Conservation (phyloP, 2,797 vertebrate species). For the Picus viridis region DNA sequence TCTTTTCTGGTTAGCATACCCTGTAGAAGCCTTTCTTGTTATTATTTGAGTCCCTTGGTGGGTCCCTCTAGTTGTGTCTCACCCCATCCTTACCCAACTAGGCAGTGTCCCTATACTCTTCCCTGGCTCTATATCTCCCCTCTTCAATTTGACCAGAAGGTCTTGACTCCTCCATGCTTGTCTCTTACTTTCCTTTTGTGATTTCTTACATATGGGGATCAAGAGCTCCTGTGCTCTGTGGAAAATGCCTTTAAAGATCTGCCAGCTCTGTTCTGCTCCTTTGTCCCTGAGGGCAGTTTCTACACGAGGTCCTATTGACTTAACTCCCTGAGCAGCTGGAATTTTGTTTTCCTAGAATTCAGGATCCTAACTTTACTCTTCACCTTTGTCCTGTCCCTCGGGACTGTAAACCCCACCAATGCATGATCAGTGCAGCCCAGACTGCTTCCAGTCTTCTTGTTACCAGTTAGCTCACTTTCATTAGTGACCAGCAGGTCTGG, state of each 20-base stretch:
- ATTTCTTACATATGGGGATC: not conserved
- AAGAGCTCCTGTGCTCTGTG: not conserved
- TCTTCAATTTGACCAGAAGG: not conserved
- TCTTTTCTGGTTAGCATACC: too few relatives aligned
- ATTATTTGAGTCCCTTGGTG: not conserved
- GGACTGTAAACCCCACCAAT: not conserved
- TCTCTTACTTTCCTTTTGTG: not conserved
- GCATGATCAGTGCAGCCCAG: not conserved
- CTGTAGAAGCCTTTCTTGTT: not conserved
- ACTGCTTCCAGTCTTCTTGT: not conserved
- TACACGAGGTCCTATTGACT: too few relatives aligned
- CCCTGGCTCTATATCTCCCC: too few relatives aligned
- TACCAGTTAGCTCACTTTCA: rapidly evolving
- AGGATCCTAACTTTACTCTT: too few relatives aligned
- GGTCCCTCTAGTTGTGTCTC: not conserved
- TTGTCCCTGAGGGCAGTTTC: not conserved
- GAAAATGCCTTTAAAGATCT: not conserved
- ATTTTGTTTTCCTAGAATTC: too few relatives aligned
- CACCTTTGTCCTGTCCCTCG: not conserved
- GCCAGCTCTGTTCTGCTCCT: not conserved
- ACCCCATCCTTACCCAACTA: too few relatives aligned
- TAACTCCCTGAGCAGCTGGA: too few relatives aligned
- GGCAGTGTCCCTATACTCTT: too few relatives aligned
- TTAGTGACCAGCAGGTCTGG: not conserved
- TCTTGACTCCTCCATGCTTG: not conserved